Conservation (phyloP, 2,888 invertebrate species). For the Netelia fuscicornis region DNA sequence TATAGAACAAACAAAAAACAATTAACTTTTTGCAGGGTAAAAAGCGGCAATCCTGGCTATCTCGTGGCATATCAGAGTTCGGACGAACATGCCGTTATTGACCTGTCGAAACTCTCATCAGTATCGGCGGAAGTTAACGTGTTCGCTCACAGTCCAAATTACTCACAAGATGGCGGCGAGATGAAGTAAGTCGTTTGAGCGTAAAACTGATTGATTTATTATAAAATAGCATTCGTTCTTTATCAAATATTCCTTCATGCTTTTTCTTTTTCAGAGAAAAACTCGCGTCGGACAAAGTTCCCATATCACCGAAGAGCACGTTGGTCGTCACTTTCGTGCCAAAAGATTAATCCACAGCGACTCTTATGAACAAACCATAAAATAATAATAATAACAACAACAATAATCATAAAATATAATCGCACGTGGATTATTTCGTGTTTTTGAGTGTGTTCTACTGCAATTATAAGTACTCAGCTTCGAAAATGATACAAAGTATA, state of each 20-base stretch:
- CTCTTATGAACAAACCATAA: slow-evolving; percentile 21
- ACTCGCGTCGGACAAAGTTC: slow-evolving; percentile 86
- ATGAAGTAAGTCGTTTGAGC: slow-evolving; percentile 82
- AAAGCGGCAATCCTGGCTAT: slow-evolving; percentile 91
- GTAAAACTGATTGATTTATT: slow-evolving; percentile 9
- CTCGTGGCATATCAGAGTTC: slow-evolving; percentile 90
- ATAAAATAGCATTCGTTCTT: not conserved
- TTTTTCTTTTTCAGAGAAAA: slow-evolving; percentile 86
- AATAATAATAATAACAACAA: slow-evolving; percentile 35
- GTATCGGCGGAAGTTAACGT: slow-evolving; percentile 88
- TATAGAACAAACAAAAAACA: slow-evolving; percentile 18
- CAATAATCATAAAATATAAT: not conserved
- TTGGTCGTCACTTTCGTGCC: slow-evolving; percentile 91
- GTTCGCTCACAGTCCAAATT: slow-evolving; percentile 86
- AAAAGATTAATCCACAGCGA: slow-evolving; percentile 68
- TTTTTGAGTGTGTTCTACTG: slow-evolving; percentile 52
- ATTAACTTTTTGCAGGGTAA: slow-evolving; percentile 86
- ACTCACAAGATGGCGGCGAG: slow-evolving; percentile 82
- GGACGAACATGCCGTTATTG: slow-evolving; percentile 84
- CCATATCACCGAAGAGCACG: slow-evolving; percentile 88
- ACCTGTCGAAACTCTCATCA: slow-evolving; percentile 86
- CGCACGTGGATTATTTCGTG: slow-evolving; percentile 55
- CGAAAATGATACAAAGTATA: slow-evolving; percentile 38
- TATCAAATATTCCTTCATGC: slow-evolving; percentile 35
- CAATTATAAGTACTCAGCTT: slow-evolving; percentile 45